These are phyloP conservation scores for Otolemur garnettii DNA, from an alignment of 2,113 vertebrate genomes.

Conservation along the genomic window DNA sequence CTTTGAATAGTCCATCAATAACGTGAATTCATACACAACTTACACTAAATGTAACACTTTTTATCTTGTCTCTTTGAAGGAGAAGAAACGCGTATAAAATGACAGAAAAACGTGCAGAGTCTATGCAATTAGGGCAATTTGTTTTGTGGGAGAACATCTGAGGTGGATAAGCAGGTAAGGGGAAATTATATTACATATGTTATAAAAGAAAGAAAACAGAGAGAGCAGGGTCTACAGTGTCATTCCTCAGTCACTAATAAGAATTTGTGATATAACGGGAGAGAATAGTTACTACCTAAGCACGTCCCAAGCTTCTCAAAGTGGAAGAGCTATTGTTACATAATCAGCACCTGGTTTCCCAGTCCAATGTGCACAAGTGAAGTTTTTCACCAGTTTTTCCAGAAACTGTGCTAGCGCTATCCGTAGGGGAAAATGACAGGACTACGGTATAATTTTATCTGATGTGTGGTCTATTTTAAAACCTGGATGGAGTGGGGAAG, in stretches of 20 bases:
- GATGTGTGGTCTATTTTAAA: conserved; percentile 53
- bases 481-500: background rate
- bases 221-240: background rate
- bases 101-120: background rate
- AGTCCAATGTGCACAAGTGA: conserved; percentile 40
- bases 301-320: conserved; percentile 58
- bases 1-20: background rate
- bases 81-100: background rate
- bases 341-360: conserved; percentile 42
- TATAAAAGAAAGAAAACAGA: background rate
- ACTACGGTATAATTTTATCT: background rate
- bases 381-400: conserved; percentile 20
- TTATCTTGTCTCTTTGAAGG: background rate
- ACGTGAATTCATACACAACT: background rate
- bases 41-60: background rate
- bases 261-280: background rate
- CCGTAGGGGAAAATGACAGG: background rate
- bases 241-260: background rate
- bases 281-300: conserved; percentile 1
- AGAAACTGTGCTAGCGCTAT: background rate
- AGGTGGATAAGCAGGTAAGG: background rate
- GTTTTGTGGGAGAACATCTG: background rate
- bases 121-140: background rate
- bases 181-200: background rate
- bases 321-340: background rate